Base-by-base conservation (phyloP, 2,113 vertebrate species). In the Seriola rivoliana region DNA sequence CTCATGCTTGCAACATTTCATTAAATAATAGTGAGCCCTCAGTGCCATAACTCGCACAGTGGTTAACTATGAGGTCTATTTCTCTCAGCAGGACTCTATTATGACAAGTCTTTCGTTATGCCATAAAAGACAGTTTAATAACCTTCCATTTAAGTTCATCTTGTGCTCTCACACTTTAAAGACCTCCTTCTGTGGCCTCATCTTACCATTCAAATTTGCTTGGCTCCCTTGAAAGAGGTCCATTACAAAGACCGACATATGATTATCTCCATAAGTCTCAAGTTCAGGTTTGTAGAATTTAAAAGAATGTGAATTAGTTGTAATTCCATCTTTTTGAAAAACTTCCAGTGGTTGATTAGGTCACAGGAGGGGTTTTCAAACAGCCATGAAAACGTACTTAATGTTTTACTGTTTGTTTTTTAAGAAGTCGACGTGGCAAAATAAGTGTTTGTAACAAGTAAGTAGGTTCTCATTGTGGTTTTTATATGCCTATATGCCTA, bases 81-180 rank as follows among this genome's bases (percentile, higher is more conserved):
- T 80, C 55, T 64, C 73, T 84, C 75, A 75, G 71, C 55, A 23
- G 71, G 74, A 71, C 54, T 64, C 52, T 4, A 29, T 82, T 81
- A 75, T 85, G 64, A 81, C 32, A 79, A 78, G 52, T 55, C 67
- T 62, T 85, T 82, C 11, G 17, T 86, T 75, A 29, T 62, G 60
- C 36, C 23, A 74, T 83, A 71, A 80, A 87, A 85, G 42, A 62
- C 19, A 10, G 44, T 86, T 82, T 86, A 86, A 82, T 89, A 82
- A 84, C 52, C 75, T 66, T 78, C 63, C 44, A 87, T 88, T 88
- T 62, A 68, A 71, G 67, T 78, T 81, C 40, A 68, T 60, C 55
- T 65, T 76, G 80, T 58, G 54, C 71, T 62, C 69, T 81, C 63
- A n/a, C 32, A 23, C 66, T 76, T 67, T 60, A 75, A 88, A 86